These are phyloP conservation scores for Gonatopus flavifemur DNA, from an alignment of 1,140 invertebrate genomes.

Conservation along the genomic window DNA sequence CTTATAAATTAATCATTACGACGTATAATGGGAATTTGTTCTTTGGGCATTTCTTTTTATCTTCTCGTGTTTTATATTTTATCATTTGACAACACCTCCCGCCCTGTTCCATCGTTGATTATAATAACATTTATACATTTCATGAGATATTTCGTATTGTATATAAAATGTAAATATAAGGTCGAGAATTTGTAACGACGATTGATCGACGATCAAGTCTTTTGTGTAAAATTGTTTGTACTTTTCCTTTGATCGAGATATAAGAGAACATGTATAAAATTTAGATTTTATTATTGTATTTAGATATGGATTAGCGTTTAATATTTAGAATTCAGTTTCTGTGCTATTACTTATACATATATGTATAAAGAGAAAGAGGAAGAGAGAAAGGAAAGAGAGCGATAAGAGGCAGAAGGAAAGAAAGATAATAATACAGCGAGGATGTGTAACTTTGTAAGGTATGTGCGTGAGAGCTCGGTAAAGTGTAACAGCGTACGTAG, in stretches of 20 bases:
- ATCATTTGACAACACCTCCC: constrained; percentile 14
- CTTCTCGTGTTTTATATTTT: constrained; percentile 17
- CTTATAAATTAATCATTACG: no score
- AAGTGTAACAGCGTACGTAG: no score
- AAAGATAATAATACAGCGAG: constrained; percentile 1
- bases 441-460: not conserved
- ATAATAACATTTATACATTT: constrained; percentile 43
- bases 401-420: constrained; percentile 14
- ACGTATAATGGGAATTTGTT: constrained; percentile 22
- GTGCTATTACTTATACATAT: no score
- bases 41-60: constrained; percentile 9
- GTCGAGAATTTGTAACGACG: constrained; percentile 43
- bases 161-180: constrained; percentile 54
- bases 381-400: no score
- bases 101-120: constrained; percentile 39
- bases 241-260: constrained; percentile 54
- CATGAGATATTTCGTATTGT: no score
- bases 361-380: no score
- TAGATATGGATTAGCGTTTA: no score
- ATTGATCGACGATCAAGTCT: constrained; percentile 42
- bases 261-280: constrained; percentile 23
- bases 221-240: constrained; percentile 57
- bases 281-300: constrained; percentile 17
- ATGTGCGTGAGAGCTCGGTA: constrained; percentile 11
- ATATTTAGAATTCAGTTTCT: no score